A percentile compares a stretch with the other conserved stretches of the same genome.
These are phyloP conservation scores for Orthochromis malagaraziensis DNA, from an alignment of 2,113 vertebrate species.

Conservation along the genomic window DNA sequence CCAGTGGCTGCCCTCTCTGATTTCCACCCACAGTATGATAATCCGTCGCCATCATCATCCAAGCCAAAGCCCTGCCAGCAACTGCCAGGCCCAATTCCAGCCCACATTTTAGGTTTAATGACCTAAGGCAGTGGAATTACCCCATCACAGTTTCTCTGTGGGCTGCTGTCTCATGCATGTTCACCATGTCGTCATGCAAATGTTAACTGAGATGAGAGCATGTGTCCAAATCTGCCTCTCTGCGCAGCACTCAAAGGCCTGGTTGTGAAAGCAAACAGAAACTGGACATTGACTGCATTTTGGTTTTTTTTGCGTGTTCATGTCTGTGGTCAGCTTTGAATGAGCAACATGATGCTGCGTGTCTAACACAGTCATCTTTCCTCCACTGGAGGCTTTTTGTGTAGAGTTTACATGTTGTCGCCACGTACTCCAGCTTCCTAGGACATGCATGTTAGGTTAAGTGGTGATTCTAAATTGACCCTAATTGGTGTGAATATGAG, in stretches of 20 bases:
- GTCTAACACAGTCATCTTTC: not conserved
- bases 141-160: conserved; percentile 13
- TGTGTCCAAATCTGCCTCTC: not conserved
- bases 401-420: not conserved
- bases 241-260: not conserved
- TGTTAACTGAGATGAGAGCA: conserved; percentile 19
- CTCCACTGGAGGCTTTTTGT: not conserved
- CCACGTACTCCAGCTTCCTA: not conserved
- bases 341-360: not conserved
- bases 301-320: accelerated
- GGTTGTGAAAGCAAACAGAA: conserved; percentile 47
- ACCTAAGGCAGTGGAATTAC: conserved; percentile 50
- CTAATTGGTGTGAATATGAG: not conserved
- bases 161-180: conserved; percentile 7
- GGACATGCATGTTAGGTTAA: not conserved
- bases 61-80: not conserved
- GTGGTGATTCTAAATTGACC: not conserved
- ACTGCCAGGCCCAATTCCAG: conserved; percentile 29
- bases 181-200: not conserved
- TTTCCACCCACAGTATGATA: not conserved
- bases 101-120: conserved; percentile 35
- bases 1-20: conserved; percentile 10
- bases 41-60: not conserved
- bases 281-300: not conserved
- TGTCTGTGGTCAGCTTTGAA: not conserved